Base-by-base conservation (phyloP, 1,140 invertebrate species). In the Oscheius sp. region DNA sequence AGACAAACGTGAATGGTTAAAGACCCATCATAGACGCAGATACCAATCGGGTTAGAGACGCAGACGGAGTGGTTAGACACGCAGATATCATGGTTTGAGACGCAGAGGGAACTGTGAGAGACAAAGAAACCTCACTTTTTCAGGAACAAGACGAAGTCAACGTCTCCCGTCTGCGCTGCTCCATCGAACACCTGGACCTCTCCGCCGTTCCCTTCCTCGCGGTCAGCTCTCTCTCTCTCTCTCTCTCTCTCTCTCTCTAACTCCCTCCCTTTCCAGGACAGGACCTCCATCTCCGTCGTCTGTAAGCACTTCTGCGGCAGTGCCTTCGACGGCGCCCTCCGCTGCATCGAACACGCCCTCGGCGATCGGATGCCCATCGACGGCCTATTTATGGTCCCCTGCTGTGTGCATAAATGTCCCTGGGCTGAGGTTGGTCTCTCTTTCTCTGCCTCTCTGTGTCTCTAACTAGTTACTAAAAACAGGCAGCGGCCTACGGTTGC, bases 271-370 rank as follows among this genome's bases (percentile, higher is more conserved):
- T 77, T 78, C 28, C 26, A 78, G 65, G 66, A 42, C 10, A 61
- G 31, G 0, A 49, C 20, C 68, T 15, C 34, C 10, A 55, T 79
- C n/a, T 34, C 71, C 7, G 73, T 69, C 0, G 36, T 79, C 13
- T 80, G 79, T 35, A 80, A 80, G 46, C 79, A 80, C 42, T 77
- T 80, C 28, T 80, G 79, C 61, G 79, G 79, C 31, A 79, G 58
- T 49, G 79, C 76, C 0, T 80, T 77, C 0, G 79, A 80, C 58
- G 70, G 55, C 3, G 79, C 79, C 15, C 76, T 80, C 45, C 66
- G 78, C 45, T 80, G 77, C 52, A 29, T 80, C 20, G 3, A 20
- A 28, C 78, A 80, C 59, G 78, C 36, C 3, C 36, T 28, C 13
- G 45, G 52, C n/a, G 76, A 77, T 32, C 77, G 77, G 13, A n/a